Evolutionary conservation across 53 echinoderm and acorn worm species (phyloP).

Genomic region (Paracentrotus lividus): DNA sequence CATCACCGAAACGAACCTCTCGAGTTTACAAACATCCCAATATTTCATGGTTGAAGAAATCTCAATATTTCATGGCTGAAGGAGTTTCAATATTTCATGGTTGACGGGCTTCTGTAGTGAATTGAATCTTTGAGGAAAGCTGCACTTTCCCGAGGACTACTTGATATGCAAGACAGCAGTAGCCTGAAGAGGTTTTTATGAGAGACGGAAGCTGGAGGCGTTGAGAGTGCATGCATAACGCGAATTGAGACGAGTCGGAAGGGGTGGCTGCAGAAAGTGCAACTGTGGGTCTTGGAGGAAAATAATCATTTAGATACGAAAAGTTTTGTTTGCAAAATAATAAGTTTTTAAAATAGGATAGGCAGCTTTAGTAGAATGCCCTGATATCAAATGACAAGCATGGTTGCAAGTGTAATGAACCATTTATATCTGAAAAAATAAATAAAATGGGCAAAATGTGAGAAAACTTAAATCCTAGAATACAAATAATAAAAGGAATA

Average conservation of each 20-base stretch:
- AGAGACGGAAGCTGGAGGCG: neutral
- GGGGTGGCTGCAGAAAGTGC: neutral
- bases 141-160: conserved; percentile 22
- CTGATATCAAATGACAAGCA: too few relatives aligned
- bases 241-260: neutral
- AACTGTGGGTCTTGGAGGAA: neutral
- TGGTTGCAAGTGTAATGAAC: too few relatives aligned
- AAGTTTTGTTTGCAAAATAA: too few relatives aligned
- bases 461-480: too few relatives aligned
- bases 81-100: conserved; percentile 5
- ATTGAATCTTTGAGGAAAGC: neutral
- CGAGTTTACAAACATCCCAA: neutral
- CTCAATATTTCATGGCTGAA: conserved; percentile 19
- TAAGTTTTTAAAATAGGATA: too few relatives aligned
- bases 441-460: too few relatives aligned
- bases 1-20: neutral
- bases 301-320: too few relatives aligned
- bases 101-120: neutral
- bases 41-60: neutral
- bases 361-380: too few relatives aligned
- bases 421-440: too few relatives aligned
- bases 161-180: neutral
- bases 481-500: too few relatives aligned
- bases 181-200: neutral
- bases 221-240: neutral